These are phyloP conservation scores for Cherax destructor DNA, from an alignment of 1,140 invertebrate species.

Conservation along the genomic window DNA sequence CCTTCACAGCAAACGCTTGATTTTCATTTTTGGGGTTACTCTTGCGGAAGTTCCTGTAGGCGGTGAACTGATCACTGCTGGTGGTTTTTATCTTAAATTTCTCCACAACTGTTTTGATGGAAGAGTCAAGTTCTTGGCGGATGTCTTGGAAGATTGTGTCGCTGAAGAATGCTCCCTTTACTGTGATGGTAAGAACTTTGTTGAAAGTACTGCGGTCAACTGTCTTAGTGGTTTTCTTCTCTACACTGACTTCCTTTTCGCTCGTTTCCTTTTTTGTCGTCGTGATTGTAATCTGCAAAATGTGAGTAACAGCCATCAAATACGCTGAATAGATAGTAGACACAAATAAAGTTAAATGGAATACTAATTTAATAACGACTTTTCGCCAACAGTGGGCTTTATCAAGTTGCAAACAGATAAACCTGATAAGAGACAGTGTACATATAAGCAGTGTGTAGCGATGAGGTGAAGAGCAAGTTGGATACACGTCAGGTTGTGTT, in stretches of 20 bases:
- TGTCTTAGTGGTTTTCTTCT: background rate
- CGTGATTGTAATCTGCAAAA: background rate
- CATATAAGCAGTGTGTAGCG: too few relatives aligned
- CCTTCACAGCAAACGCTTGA: slow-evolving; percentile 25
- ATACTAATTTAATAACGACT: too few relatives aligned
- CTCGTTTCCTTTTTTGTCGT: background rate
- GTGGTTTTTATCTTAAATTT: slow-evolving; percentile 32
- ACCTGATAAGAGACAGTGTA: too few relatives aligned
- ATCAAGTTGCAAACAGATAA: too few relatives aligned
- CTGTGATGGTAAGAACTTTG: background rate
- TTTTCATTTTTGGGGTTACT: slow-evolving; percentile 49
- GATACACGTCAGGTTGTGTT: too few relatives aligned
- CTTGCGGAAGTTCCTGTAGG: slow-evolving; percentile 38
- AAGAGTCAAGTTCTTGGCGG: slow-evolving; percentile 14
- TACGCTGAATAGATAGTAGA: too few relatives aligned
- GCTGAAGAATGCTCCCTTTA: slow-evolving; percentile 45
- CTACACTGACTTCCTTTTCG: background rate
- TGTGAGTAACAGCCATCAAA: too few relatives aligned
- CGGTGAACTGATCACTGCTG: slow-evolving; percentile 5
- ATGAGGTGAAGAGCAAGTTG: too few relatives aligned
- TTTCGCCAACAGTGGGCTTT: too few relatives aligned
- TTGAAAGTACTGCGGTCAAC: background rate
- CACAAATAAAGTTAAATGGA: too few relatives aligned
- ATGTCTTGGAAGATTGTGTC: slow-evolving; percentile 14
- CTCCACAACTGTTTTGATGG: slow-evolving; percentile 37